These are phyloP conservation scores for Hippolais icterina DNA, from an alignment of 2,113 vertebrate species.

Conservation along the genomic window DNA sequence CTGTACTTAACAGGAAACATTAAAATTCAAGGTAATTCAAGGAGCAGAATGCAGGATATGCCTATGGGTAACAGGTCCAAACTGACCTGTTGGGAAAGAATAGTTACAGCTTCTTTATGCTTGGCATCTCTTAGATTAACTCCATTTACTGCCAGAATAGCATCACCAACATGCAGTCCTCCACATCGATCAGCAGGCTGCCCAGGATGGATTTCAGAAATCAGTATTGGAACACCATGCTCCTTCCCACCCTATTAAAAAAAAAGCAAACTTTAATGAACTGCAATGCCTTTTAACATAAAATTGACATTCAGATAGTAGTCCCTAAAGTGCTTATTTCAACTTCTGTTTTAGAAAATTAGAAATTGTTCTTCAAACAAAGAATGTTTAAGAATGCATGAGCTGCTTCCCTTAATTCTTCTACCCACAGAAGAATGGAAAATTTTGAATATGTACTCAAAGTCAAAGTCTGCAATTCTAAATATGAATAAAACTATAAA, in stretches of 20 bases:
- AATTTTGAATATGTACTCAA: neutral
- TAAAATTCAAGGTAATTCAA: neutral
- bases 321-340: neutral
- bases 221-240: constrained; percentile 96
- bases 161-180: constrained; percentile 94
- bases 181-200: constrained; percentile 95
- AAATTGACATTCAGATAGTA: neutral
- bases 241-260: constrained; percentile 91
- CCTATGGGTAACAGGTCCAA: neutral
- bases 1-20: neutral
- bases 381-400: neutral
- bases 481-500: neutral
- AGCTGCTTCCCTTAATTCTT: neutral
- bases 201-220: constrained; percentile 94
- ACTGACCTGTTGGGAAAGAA: constrained; percentile 94
- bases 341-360: neutral
- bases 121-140: constrained; percentile 96
- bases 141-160: constrained; percentile 95
- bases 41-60: neutral
- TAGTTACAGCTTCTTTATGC: constrained; percentile 98
- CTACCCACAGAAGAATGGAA: neutral
- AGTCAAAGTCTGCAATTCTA: neutral
- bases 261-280: neutral
- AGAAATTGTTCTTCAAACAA: neutral
- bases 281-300: neutral